phyloP scores from a whole-genome alignment of 1,140 invertebrate genomes.

The Homarus americanus region DNA sequence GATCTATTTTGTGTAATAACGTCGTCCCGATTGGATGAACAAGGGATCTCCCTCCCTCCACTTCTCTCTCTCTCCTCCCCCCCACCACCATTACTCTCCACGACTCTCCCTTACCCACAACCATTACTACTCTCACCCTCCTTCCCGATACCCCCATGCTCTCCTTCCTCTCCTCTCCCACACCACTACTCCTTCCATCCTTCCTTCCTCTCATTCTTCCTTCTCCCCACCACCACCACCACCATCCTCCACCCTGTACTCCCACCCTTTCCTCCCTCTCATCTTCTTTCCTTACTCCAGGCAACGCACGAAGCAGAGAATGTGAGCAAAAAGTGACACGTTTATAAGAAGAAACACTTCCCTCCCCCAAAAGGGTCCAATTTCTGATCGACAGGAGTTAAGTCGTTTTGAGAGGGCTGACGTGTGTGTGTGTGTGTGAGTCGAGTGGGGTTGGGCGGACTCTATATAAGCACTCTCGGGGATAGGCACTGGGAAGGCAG shows the following conservation, averaged over 20 bases:
- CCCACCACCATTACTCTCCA: not conserved
- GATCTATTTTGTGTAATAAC: conserved; percentile 62
- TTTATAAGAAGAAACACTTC: no score
- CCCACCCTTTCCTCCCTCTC: not conserved
- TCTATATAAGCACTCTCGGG: no score
- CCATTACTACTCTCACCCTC: not conserved
- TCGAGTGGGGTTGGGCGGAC: no score
- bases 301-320: no score
- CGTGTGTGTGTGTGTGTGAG: no score
- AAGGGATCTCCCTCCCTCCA: conserved; percentile 2
- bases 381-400: no score
- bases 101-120: not conserved
- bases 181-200: not conserved
- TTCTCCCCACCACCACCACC: not conserved
- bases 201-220: not conserved
- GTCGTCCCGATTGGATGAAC: conserved; percentile 53
- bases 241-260: not conserved
- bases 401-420: no score
- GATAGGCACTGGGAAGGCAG: no score
- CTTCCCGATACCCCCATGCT: not conserved
- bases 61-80: no score
- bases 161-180: not conserved
- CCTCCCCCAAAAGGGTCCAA: no score
- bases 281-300: not conserved
- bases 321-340: no score